Evolutionary conservation across 1,140 invertebrate species (phyloP).

Genomic region (Heterodera carotae): DNA sequence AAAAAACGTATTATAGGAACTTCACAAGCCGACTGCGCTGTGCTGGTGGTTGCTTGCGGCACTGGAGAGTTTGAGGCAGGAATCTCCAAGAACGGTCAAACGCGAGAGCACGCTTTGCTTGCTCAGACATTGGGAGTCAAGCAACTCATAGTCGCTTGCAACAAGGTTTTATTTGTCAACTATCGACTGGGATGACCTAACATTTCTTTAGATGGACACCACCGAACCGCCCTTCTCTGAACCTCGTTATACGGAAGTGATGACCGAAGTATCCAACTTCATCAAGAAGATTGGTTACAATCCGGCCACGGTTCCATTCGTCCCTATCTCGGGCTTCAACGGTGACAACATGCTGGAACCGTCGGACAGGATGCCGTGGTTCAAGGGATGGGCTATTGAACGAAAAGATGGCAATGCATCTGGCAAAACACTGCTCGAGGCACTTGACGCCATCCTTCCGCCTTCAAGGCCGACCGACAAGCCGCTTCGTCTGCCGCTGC

Average conservation of each 20-base stretch:
- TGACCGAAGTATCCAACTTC: conserved; percentile 76
- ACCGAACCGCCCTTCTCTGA: conserved; percentile 94
- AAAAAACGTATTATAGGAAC: conserved; percentile 42
- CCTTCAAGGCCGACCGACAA: conserved; percentile 91
- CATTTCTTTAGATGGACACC: conserved; percentile 79
- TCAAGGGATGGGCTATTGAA: conserved; percentile 92
- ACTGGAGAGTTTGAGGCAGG: conserved; percentile 97
- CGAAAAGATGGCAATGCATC: conserved; percentile 85
- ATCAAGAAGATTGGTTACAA: conserved; percentile 98
- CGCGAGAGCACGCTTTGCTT: conserved; percentile 92
- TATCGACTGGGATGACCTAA: no score
- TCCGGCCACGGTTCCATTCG: conserved; percentile 89
- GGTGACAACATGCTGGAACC: conserved; percentile 70
- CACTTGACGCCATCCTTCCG: conserved; percentile 89
- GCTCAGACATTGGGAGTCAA: conserved; percentile 97
- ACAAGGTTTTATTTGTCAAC: conserved; percentile 72
- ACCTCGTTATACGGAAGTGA: conserved; percentile 63
- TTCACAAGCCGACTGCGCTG: conserved; percentile 88
- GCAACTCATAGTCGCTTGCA: conserved; percentile 95
- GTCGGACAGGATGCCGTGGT: conserved; percentile 81
- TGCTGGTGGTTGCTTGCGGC: conserved; percentile 92
- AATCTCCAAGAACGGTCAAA: conserved; percentile 98
- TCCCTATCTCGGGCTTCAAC: conserved; percentile 97
- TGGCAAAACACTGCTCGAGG: conserved; percentile 86
- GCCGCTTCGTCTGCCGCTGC: conserved; percentile 88